Base-by-base conservation (phyloP, 2,113 vertebrate genomes). In the Cephalopterus ornatus region DNA sequence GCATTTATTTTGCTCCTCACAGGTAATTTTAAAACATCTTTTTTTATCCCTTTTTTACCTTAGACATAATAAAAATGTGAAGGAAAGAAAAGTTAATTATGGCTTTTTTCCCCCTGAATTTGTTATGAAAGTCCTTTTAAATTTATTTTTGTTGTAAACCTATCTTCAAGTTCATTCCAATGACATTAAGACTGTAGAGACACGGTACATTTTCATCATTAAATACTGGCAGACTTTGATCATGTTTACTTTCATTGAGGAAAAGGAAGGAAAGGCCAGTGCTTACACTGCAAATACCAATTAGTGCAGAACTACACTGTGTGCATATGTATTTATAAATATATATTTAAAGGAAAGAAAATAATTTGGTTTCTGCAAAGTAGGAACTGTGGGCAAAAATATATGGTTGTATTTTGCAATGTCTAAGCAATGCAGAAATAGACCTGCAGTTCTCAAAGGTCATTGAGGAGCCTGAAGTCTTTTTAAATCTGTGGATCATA, bases 201-300 rank as follows among this genome's bases (percentile, higher is more conserved):
- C 93, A 75, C 0, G n/a, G 85, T 90, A 22, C 65, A 70, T 94
- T 97, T 93, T 96, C 92, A 87, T 47, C 91, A 18, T 83, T 86
- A 93, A 95, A 96, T 50, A 44, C 65, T 65, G 68, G 68, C 58
- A 86, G 68, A 52, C 92, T 96, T 95, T 96, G 96, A 93, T 95
- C 91, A 22, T 95, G 90, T 95, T 95, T 95, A 82, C 93, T 72
- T 91, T 84, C 61, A 49, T 6, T 65, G 96, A 87, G 28, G 6
- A 61, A 77, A 94, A 82, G 92, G 92, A 95, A 96, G 92, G 92
- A 92, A 92, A 96, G 73, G 84, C 73, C 92, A 91, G 16, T 85
- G 93, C 95, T 95, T 97, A 93, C 86, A 91, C 7, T 92, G 92
- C 91, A 96, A 96, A 95, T 90, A 96, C 90, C 92, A 95, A 81